Conservation (phyloP, 2,797 vertebrate genomes). For the Ptychadena robeensis region DNA sequence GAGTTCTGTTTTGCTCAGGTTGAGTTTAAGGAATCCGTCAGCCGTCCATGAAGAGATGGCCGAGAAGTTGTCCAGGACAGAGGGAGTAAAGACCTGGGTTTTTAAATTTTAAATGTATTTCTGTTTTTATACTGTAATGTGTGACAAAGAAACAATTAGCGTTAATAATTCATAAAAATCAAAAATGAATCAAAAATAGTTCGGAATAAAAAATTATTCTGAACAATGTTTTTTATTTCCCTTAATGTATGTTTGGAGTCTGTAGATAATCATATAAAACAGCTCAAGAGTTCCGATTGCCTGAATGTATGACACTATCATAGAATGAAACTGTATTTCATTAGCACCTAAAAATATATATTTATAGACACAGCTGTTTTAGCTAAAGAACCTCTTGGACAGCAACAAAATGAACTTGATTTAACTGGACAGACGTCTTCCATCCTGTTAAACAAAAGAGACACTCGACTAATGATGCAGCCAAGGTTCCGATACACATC, state of each 20-base stretch:
- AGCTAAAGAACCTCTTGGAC: slow-evolving; percentile 4
- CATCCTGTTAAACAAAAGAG: slow-evolving; percentile 48
- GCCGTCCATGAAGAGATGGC: no score
- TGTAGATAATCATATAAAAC: not conserved
- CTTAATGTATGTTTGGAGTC: not conserved
- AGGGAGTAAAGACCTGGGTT: no score
- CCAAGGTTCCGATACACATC: slow-evolving; percentile 25
- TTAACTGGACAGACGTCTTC: slow-evolving; percentile 33
- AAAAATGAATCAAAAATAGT: not conserved
- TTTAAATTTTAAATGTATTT: not conserved
- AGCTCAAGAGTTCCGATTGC: not conserved
- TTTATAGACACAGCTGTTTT: slow-evolving; percentile 31
- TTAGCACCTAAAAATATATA: slow-evolving; percentile 11
- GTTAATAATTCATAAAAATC: not conserved
- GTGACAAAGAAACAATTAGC: not conserved
- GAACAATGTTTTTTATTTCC: not conserved
- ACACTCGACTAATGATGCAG: slow-evolving; percentile 28
- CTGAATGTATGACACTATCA: not conserved
- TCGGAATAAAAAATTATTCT: not conserved
- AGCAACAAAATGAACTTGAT: slow-evolving; percentile 41
- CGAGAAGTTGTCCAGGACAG: no score
- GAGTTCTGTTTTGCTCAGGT: no score
- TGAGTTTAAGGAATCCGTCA: no score
- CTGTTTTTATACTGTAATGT: not conserved
- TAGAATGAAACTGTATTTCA: not conserved